Conservation (phyloP, 2,797 vertebrate genomes). For the Astyanax mexicanus region DNA sequence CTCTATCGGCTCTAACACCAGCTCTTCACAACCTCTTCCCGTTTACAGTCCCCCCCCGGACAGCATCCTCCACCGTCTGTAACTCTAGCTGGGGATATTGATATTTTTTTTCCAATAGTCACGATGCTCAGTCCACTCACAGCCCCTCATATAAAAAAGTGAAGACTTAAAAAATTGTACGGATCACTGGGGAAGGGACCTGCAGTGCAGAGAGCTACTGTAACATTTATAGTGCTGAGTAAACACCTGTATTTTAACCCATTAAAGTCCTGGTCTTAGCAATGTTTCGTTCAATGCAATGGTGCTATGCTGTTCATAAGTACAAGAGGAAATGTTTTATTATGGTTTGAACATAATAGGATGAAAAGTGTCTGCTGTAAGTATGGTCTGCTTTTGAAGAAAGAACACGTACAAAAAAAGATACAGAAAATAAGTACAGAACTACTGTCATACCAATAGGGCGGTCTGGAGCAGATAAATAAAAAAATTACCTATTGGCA, state of each 20-base stretch:
- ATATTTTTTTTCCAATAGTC: slow-evolving; percentile 45
- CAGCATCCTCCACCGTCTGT: slow-evolving; percentile 24
- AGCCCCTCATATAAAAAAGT: not conserved
- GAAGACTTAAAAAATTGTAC: slow-evolving; percentile 39
- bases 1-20: not conserved
- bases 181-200: slow-evolving; percentile 38
- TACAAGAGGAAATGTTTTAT: too few species aligned
- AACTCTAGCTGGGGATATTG: slow-evolving; percentile 50
- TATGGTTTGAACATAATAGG: too few species aligned
- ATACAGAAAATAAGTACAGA: too few species aligned
- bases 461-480: too few species aligned
- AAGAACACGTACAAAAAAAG: too few species aligned
- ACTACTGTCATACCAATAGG: too few species aligned
- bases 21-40: slow-evolving; percentile 11
- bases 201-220: slow-evolving; percentile 15
- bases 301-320: too few species aligned
- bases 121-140: slow-evolving; percentile 23
- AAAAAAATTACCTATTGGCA: too few species aligned
- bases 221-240: slow-evolving; percentile 14
- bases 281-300: too few species aligned
- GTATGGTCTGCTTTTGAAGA: too few species aligned
- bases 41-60: slow-evolving; percentile 29
- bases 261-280: too few species aligned
- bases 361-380: too few species aligned
- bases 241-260: not conserved